A percentile compares a stretch with the other conserved stretches of the same genome.
These are phyloP conservation scores for Nipponacmea schrenckii DNA, from an alignment of 2,888 invertebrate genomes.

Conservation along the genomic window DNA sequence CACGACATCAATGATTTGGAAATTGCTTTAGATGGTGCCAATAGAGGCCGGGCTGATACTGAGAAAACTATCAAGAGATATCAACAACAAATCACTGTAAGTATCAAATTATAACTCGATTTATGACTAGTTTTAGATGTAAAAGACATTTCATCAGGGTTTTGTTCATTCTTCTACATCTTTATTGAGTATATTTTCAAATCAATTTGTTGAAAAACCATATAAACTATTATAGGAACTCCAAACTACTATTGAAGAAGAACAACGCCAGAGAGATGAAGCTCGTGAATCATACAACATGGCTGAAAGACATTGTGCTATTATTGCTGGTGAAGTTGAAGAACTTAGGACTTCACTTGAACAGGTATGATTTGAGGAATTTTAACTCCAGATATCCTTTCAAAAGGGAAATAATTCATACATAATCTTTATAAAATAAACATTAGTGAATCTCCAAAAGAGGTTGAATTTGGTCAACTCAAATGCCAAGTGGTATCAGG, in stretches of 20 bases:
- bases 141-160: too few species aligned
- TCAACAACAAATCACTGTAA: conserved; percentile 90
- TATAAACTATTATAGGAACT: conserved; percentile 72
- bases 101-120: neutral
- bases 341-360: conserved; percentile 96
- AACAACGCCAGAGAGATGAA: conserved; percentile 97
- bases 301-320: conserved; percentile 96
- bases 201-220: neutral
- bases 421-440: neutral
- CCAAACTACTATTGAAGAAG: conserved; percentile 95
- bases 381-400: too few species aligned
- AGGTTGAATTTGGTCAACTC: too few species aligned
- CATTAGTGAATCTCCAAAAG: neutral
- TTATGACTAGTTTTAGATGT: too few species aligned
- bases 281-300: conserved; percentile 97
- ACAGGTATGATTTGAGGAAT: neutral
- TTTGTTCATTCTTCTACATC: too few species aligned
- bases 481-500: too few species aligned
- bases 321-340: conserved; percentile 97
- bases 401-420: too few species aligned
- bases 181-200: too few species aligned
- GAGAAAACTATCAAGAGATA: conserved; percentile 99
- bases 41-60: conserved; percentile 97
- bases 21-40: conserved; percentile 89
- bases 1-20: neutral